Conservation (phyloP, 53 echinoderm and acorn worm genomes). For the Astropecten irregularis region DNA sequence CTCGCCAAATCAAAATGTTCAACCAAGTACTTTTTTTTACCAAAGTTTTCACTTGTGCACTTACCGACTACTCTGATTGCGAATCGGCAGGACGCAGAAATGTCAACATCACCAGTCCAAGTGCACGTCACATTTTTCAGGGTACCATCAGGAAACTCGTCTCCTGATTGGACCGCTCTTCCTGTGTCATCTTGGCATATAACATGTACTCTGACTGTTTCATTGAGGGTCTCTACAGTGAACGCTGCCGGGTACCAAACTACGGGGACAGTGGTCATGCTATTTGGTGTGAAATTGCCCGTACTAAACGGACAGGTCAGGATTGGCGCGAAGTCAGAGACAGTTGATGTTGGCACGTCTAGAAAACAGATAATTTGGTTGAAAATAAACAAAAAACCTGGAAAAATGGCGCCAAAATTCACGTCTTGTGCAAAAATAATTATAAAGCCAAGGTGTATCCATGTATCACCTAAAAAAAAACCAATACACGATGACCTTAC, state of each 20-base stretch:
- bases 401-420: too few relatives aligned
- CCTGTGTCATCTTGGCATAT: neutral
- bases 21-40: too few relatives aligned
- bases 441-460: too few relatives aligned
- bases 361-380: too few relatives aligned
- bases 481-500: too few relatives aligned
- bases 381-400: too few relatives aligned
- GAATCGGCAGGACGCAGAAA: neutral
- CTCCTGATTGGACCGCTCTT: neutral
- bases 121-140: neutral
- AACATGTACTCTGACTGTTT: too few relatives aligned
- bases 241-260: neutral
- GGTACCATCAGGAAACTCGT: neutral
- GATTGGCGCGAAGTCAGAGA: neutral
- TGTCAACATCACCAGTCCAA: neutral
- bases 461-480: too few relatives aligned
- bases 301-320: neutral
- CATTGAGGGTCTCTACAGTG: neutral
- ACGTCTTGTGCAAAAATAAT: too few relatives aligned
- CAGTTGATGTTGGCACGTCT: neutral
- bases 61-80: neutral
- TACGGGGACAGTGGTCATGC: neutral
- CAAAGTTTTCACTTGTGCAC: too few relatives aligned
- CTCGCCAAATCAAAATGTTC: neutral
- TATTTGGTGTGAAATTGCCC: neutral